A percentile compares a stretch with the other conserved stretches of the same genome.
Conservation (phyloP, 1,140 invertebrate species). For the Drosophila persimilis region DNA sequence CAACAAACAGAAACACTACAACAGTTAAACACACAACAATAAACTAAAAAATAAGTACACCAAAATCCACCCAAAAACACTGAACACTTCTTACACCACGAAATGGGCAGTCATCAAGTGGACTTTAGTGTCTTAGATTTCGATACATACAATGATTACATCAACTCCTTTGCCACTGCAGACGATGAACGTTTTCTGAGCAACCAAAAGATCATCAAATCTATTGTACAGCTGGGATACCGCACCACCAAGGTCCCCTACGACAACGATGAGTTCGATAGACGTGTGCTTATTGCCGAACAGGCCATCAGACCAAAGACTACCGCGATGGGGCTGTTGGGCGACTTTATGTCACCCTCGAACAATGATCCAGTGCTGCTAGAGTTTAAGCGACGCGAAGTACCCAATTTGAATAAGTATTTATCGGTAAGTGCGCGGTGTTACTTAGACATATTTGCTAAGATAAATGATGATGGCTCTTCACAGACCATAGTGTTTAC, state of each 20-base stretch:
- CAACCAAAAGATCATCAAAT: constrained; percentile 15
- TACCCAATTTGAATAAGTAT: constrained; percentile 57
- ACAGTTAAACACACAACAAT: too few species aligned
- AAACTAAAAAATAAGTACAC: too few species aligned
- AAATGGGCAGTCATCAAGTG: constrained; percentile 31
- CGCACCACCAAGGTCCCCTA: constrained; percentile 63
- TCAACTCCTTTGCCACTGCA: constrained; percentile 57
- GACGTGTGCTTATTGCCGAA: constrained; percentile 44
- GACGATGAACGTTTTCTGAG: constrained; percentile 54
- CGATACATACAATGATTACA: constrained; percentile 61
- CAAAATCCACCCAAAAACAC: constrained; percentile 2
- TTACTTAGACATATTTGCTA: neutral
- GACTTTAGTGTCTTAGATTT: constrained; percentile 59
- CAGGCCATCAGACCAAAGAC: constrained; percentile 59
- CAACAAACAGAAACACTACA: too few species aligned
- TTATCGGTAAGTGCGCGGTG: constrained; percentile 52
- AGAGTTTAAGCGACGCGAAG: constrained; percentile 58
- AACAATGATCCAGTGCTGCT: constrained; percentile 58
- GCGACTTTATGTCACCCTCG: constrained; percentile 36
- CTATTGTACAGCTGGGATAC: constrained; percentile 68
- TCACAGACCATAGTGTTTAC: constrained; percentile 75
- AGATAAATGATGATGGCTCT: neutral
- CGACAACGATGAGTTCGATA: constrained; percentile 40
- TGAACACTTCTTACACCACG: neutral
- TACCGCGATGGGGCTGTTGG: constrained; percentile 1